phyloP scores from a whole-genome alignment of 2,113 vertebrate genomes.

The Microcebus tavaratra region DNA sequence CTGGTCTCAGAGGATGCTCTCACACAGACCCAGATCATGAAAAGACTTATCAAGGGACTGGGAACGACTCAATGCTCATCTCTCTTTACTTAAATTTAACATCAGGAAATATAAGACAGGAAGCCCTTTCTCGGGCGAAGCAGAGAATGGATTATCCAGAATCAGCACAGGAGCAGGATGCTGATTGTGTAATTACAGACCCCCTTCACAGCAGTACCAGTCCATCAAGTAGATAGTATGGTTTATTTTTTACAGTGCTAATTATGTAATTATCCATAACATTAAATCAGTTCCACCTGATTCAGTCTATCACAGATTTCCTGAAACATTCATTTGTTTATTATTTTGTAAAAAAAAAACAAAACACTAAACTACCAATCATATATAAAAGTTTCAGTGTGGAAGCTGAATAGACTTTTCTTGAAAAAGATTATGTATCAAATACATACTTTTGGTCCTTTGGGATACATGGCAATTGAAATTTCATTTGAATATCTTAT shows the following conservation, averaged over 20 bases:
- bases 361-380: slow-evolving; percentile 66
- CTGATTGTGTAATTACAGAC: slow-evolving; percentile 64
- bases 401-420: background rate
- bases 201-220: slow-evolving; percentile 73
- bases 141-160: slow-evolving; percentile 58
- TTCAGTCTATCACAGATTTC: slow-evolving; percentile 71
- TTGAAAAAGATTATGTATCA: background rate
- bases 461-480: background rate
- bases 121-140: slow-evolving; percentile 44
- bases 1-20: background rate
- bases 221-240: slow-evolving; percentile 73
- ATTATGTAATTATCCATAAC: slow-evolving; percentile 80
- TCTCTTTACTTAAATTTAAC: slow-evolving; percentile 29
- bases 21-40: background rate
- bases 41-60: background rate
- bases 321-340: slow-evolving; percentile 78
- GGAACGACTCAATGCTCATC: background rate
- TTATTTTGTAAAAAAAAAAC: slow-evolving; percentile 66
- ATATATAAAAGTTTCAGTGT: slow-evolving; percentile 28
- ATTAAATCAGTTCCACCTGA: slow-evolving; percentile 77
- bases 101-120: slow-evolving; percentile 56
- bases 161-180: slow-evolving; percentile 60
- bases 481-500: slow-evolving; percentile 22
- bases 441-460: background rate
- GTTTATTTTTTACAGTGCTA: slow-evolving; percentile 79